A percentile compares a stretch with the other conserved stretches of the same genome.
These are phyloP conservation scores for Trachymyrmex cornetzi DNA, from an alignment of 1,140 invertebrate genomes.

Conservation along the genomic window DNA sequence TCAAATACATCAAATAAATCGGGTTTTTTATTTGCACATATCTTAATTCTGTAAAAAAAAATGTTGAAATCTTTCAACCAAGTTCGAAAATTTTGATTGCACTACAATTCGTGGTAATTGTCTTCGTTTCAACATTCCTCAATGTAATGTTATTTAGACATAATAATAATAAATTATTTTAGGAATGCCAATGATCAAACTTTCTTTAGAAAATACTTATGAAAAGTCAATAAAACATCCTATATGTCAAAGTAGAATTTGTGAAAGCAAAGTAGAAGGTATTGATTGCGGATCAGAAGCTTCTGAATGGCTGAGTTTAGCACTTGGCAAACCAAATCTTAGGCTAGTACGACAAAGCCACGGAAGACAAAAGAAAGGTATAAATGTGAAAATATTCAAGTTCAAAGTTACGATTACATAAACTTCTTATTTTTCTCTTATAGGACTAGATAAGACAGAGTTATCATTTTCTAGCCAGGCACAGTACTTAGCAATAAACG, in stretches of 20 bases:
- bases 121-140: neutral
- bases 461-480: constrained; percentile 95
- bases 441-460: constrained; percentile 82
- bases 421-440: constrained; percentile 49
- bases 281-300: constrained; percentile 94
- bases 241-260: constrained; percentile 93
- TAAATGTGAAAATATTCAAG: neutral
- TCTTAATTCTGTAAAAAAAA: too few relatives aligned
- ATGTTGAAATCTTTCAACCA: too few relatives aligned
- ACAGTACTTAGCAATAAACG: constrained; percentile 94
- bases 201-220: constrained; percentile 83
- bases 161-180: constrained; percentile 73
- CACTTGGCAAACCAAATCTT: constrained; percentile 89
- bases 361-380: constrained; percentile 71
- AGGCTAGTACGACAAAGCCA: constrained; percentile 90
- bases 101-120: too few relatives aligned
- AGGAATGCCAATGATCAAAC: constrained; percentile 86
- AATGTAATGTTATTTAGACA: neutral
- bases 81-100: too few relatives aligned
- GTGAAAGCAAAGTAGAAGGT: constrained; percentile 92
- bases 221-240: constrained; percentile 78
- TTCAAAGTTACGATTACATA: neutral
- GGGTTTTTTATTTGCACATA: too few relatives aligned
- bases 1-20: too few relatives aligned
- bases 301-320: constrained; percentile 91